phyloP scores from a whole-genome alignment of 1,140 invertebrate genomes.

The Lamellibrachia luymesi region DNA sequence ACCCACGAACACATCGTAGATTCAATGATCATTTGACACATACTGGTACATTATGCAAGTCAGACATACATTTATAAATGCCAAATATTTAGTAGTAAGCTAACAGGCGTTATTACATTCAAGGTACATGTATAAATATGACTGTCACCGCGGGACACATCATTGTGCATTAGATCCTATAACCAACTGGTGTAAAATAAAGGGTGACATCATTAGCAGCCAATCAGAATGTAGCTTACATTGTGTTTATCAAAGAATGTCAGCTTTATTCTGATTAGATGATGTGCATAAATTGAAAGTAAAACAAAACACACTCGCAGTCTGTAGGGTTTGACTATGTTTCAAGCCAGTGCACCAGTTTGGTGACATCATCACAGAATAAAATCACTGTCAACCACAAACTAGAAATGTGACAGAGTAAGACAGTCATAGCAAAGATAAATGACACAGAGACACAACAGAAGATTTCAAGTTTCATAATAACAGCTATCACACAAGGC shows the following conservation, averaged over 20 bases:
- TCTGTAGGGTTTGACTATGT: background rate
- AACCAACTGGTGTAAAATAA: background rate
- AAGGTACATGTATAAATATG: no score
- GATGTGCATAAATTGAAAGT: background rate
- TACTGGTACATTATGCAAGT: background rate
- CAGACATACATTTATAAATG: background rate
- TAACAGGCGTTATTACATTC: background rate
- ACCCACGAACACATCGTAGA: background rate
- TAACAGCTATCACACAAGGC: background rate
- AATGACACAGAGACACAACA: background rate
- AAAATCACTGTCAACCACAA: background rate
- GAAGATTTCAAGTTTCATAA: background rate
- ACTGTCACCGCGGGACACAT: no score
- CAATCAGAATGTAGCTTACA: background rate
- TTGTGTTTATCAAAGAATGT: background rate
- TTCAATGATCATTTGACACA: background rate
- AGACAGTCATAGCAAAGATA: background rate
- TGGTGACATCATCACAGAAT: background rate
- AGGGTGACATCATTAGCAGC: background rate
- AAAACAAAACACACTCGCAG: background rate
- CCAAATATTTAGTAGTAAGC: background rate
- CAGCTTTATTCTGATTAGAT: background rate
- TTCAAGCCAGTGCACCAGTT: background rate
- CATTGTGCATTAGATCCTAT: background rate
- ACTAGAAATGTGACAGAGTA: background rate